A percentile compares a stretch with the other conserved stretches of the same genome.
Conservation (phyloP, 2,888 invertebrate species). For the Hyposoter dolosus region DNA sequence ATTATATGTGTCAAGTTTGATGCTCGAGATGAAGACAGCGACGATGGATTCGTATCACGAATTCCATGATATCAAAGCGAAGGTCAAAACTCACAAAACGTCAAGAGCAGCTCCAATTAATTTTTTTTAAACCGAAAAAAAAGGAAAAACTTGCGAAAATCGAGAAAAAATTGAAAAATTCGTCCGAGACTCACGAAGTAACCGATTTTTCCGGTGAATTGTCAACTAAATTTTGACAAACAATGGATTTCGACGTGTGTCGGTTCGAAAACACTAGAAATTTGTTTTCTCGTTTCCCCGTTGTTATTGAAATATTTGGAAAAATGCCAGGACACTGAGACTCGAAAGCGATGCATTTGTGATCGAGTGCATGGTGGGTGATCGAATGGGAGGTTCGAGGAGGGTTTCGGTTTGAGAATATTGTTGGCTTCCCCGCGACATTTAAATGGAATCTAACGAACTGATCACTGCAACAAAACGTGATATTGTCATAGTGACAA, state of each 20-base stretch:
- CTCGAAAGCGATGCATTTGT: neutral
- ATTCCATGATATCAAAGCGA: neutral
- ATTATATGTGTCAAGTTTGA: no score
- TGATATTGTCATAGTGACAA: no score
- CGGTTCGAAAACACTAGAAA: neutral
- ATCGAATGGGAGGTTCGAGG: neutral
- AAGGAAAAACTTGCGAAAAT: neutral
- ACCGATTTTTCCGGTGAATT: no score
- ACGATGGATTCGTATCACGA: neutral
- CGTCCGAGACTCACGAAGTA: neutral
- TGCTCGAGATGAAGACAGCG: no score
- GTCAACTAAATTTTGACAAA: no score
- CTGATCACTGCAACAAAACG: neutral
- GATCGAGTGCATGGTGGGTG: no score
- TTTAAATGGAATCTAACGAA: neutral
- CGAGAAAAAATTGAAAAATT: neutral
- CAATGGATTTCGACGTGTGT: no score
- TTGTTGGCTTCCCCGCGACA: neutral
- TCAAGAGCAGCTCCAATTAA: neutral
- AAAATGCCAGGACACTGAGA: neutral
- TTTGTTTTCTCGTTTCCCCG: neutral
- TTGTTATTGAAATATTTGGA: neutral
- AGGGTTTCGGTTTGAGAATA: neutral
- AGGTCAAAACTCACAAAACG: neutral
- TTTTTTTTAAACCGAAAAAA: neutral